phyloP scores from a whole-genome alignment of 2,113 vertebrate species.

The Toxotes jaculatrix region DNA sequence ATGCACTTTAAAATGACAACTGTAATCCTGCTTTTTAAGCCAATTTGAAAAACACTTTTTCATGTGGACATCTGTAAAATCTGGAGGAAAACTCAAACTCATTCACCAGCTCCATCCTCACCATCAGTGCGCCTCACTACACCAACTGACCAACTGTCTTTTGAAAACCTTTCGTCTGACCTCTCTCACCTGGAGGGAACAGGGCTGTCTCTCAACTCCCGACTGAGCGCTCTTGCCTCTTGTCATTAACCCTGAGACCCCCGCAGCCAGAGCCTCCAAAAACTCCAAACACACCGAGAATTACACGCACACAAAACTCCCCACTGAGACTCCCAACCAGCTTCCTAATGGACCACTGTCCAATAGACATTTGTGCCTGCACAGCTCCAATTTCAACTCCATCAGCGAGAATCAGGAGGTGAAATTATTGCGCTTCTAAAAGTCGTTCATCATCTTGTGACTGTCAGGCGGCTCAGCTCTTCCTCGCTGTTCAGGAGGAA shows the following conservation, averaged over 20 bases:
- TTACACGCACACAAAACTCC: neutral
- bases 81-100: neutral
- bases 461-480: neutral
- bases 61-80: neutral
- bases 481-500: constrained; percentile 4
- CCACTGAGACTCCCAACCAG: neutral
- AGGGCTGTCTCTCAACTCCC: neutral
- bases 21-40: neutral
- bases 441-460: constrained; percentile 17
- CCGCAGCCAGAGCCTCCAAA: neutral
- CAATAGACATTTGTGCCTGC: neutral
- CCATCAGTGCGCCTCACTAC: neutral
- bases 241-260: constrained; percentile 2
- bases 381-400: constrained; percentile 29
- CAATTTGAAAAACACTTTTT: neutral
- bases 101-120: neutral
- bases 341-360: neutral
- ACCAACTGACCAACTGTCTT: neutral
- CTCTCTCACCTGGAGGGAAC: neutral
- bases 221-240: neutral
- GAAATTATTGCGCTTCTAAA: constrained; percentile 1
- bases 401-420: constrained; percentile 8
- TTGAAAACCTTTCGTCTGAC: neutral
- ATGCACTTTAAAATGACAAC: neutral
- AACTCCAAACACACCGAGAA: neutral